These are phyloP conservation scores for Falco naumanni DNA, from an alignment of 2,797 vertebrate species.

Conservation along the genomic window DNA sequence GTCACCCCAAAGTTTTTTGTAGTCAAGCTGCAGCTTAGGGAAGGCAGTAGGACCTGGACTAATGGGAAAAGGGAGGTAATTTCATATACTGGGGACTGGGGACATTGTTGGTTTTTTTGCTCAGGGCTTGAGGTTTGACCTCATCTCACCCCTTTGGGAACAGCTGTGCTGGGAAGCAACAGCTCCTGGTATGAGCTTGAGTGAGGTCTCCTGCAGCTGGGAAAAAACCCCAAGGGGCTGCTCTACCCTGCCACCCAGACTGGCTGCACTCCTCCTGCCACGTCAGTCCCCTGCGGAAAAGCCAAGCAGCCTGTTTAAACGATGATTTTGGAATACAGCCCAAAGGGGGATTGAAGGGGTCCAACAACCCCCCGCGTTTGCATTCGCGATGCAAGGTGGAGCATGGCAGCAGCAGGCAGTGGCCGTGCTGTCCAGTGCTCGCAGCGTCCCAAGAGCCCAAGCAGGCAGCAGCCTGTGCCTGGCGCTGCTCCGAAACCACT, in stretches of 20 bases:
- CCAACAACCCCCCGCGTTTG: neutral
- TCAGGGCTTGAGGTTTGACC: neutral
- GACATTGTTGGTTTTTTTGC: neutral
- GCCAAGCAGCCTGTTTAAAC: neutral
- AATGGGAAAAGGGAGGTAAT: neutral
- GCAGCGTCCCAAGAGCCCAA: neutral
- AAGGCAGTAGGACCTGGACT: neutral
- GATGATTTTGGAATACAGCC: neutral
- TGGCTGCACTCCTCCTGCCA: neutral
- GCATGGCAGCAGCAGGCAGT: rapidly evolving
- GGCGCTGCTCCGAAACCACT: neutral
- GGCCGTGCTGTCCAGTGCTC: rapidly evolving
- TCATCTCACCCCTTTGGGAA: neutral
- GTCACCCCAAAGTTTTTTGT: neutral
- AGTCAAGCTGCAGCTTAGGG: neutral
- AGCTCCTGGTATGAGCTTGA: neutral
- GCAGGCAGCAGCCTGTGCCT: neutral
- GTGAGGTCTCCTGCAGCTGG: neutral
- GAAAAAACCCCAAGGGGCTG: rapidly evolving
- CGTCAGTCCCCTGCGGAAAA: rapidly evolving
- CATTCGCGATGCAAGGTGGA: neutral
- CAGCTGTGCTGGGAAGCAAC: neutral
- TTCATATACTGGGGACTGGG: no score
- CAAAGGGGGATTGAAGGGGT: neutral
- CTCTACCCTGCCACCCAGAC: neutral